These are phyloP conservation scores for Pituophis catenifer DNA, from an alignment of 2,113 vertebrate species.

Conservation along the genomic window DNA sequence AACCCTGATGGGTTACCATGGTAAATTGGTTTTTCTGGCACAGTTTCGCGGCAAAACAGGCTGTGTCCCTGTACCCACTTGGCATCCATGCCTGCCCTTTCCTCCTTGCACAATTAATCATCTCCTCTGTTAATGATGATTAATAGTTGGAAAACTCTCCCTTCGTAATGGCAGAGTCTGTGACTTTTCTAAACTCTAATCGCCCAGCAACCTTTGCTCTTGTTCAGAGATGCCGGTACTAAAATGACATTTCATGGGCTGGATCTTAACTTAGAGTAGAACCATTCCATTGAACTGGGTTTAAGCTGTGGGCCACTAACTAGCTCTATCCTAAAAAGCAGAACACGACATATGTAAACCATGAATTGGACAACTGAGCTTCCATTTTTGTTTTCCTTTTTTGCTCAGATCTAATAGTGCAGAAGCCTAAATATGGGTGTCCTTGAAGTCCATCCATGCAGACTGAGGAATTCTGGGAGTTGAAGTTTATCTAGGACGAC, in stretches of 20 bases:
- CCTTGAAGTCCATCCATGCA: too few relatives aligned
- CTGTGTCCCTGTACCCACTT: constrained; percentile 6
- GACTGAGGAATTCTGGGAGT: too few relatives aligned
- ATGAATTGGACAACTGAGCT: too few relatives aligned
- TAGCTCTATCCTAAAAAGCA: too few relatives aligned
- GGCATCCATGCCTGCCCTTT: fast-evolving
- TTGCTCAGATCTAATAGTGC: too few relatives aligned
- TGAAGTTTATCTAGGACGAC: too few relatives aligned
- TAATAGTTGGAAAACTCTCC: constrained; percentile 5
- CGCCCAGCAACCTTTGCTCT: background rate
- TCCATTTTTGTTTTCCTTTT: too few relatives aligned
- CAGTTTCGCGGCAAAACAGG: background rate
- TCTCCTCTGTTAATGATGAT: constrained; percentile 24
- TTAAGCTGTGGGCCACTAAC: background rate
- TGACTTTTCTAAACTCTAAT: constrained; percentile 36
- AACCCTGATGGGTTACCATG: background rate
- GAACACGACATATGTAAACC: too few relatives aligned
- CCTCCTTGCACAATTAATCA: constrained; percentile 18
- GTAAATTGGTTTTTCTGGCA: background rate
- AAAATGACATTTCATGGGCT: background rate
- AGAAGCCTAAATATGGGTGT: too few relatives aligned
- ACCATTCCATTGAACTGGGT: background rate
- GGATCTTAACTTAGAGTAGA: background rate
- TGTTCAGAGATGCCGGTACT: background rate
- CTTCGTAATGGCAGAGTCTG: constrained; percentile 11